Base-by-base conservation (phyloP, 2,113 vertebrate genomes). In the Nibea albiflora region DNA sequence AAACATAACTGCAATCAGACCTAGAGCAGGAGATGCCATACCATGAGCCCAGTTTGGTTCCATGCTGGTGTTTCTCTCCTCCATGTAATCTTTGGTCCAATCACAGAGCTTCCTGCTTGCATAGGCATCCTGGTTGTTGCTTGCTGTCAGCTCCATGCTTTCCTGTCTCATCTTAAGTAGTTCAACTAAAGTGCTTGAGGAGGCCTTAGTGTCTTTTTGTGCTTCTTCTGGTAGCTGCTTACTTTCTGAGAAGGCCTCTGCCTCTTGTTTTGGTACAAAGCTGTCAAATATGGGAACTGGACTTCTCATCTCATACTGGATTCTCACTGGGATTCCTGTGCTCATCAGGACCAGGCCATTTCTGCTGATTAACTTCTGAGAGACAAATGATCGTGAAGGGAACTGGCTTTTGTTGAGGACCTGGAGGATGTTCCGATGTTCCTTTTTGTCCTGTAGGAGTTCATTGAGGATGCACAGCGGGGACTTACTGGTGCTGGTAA, bases 361-460 rank as follows among this genome's bases (percentile, higher is more conserved):
- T 78, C 89, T 95, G 89, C 95, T 93, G 89, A 93, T 90, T 87
- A 96, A 92, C 94, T 96, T 97, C 86, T 95, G 96, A 85, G 96
- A 95, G 73, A 96, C 93, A 85, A 96, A 96, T 2, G 95, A 94
- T 91, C 92, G 94, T 66, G 96, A 95, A 88, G 96, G 94, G 90
- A 95, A 91, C 49, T 92, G 95, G 70, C 94, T 93, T 89, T 68
- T 24, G 17, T 52, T 26, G 53, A 67, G 76, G 56, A 73, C 24
- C 65, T 96, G 96, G 57, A 98, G 90, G 78, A 97, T 96, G 90
- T 96, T 96, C 90, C 93, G 92, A 62, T 96, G 96, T 81, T 97
- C 96, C 83, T 95, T 95, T 92, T 97, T 93, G 80, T 97, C 97
- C 93, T 96, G 96, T 90, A 98, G 96, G 93, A 98, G 96, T 91